phyloP scores from a whole-genome alignment of 1,140 invertebrate species.

The Venustaconcha ellipsiformis region DNA sequence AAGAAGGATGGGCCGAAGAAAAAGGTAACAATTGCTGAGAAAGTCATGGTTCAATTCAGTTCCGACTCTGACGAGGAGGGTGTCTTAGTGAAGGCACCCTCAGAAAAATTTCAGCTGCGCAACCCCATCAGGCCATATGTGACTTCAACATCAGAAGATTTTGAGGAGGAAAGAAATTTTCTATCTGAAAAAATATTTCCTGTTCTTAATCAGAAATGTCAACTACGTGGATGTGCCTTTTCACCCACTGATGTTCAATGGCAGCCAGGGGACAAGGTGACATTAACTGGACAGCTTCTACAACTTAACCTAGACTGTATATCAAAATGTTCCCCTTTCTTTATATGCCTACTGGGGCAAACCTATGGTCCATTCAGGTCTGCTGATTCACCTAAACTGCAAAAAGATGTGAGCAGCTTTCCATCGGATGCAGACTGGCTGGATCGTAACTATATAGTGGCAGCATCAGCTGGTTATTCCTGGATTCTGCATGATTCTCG shows the following conservation, averaged over 20 bases:
- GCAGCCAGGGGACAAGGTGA: conserved; percentile 41
- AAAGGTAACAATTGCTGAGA: too few species aligned
- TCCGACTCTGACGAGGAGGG: conserved; percentile 32
- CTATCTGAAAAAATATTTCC: conserved; percentile 55
- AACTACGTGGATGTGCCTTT: conserved; percentile 52
- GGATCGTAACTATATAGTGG: conserved; percentile 58
- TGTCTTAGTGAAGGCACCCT: conserved; percentile 7
- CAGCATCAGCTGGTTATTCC: conserved; percentile 57
- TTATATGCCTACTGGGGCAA: conserved; percentile 64
- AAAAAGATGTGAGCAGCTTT: conserved; percentile 29
- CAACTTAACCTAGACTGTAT: conserved; percentile 56
- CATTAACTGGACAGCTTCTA: conserved; percentile 52
- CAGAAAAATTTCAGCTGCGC: conserved; percentile 43
- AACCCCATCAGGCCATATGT: conserved; percentile 60
- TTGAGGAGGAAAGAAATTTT: conserved; percentile 56
- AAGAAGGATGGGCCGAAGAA: too few species aligned
- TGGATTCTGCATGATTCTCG: conserved; percentile 60
- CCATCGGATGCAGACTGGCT: conserved; percentile 50
- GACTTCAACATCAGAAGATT: conserved; percentile 62
- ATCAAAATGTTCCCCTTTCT: conserved; percentile 58
- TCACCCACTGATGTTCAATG: conserved; percentile 58
- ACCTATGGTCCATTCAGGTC: conserved; percentile 59
- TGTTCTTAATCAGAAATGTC: conserved; percentile 47
- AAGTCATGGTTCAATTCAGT: conserved; percentile 28
- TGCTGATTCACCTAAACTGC: conserved; percentile 36